Evolutionary conservation across 1,140 invertebrate species (phyloP), one percentile per base, ranked within the genome.

Genomic region (Cydia strobilella): DNA sequence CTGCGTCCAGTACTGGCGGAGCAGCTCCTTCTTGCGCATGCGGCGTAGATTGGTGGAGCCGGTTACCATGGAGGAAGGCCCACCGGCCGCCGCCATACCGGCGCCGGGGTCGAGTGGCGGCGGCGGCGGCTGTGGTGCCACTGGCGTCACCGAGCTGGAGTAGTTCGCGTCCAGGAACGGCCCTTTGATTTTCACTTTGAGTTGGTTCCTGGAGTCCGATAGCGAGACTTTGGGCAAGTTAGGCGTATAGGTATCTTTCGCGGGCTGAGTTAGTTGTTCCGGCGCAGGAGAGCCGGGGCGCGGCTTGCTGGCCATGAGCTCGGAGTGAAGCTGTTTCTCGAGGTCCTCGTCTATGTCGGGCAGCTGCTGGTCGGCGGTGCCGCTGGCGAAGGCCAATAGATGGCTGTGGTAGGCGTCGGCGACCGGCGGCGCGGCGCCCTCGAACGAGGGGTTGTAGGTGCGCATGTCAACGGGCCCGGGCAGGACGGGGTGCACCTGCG

Each of bases 151-250:
- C 5, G 91, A 90, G 74, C 91, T 90, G 2, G 95, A 93, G 79
- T 97, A 97, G 82, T 97, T 97, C 0, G 96, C 96, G 82, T 96
- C 96, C 69, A 96, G 88, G 82, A 97, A 97, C 0, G 97, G 97
- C 12, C 97, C 97, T 89, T 98, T 98, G 76, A 98, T 98, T 90
- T 98, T 98, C 0, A 98, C 96, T 87, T 98, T 98, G 1, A 98
- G 86, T 82, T 97, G 97, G 91, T 97, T 97, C 18, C 96, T 92
- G 0, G 96, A 96, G 86, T 96, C 96, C 10, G 94, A 95, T 13
- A 96, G 88, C 1, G 95, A 95, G 1, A 95, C 95, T 81, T 96
- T 96, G 5, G 90, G 95, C 81, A 93, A 94, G 80, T 88, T 89
- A 12, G 89, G 93, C 42, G 88, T 93, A 76, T 93, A 92, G 18